Evolutionary conservation across 2,888 invertebrate species (phyloP).

Genomic region (Dasypolia templi): DNA sequence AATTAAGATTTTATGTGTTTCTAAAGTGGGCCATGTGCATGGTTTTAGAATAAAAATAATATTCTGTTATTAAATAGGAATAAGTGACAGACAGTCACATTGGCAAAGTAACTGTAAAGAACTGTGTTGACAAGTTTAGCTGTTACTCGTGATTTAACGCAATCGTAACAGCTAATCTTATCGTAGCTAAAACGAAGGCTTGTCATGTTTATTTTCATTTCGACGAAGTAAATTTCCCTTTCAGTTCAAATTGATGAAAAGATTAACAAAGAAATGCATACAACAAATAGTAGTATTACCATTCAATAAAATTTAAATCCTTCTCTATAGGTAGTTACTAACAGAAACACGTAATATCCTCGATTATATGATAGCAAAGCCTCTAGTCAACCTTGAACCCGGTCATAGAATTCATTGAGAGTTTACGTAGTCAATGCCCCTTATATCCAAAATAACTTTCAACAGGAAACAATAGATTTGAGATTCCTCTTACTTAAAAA

Average conservation of each 20-base stretch:
- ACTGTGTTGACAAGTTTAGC: constrained; percentile 81
- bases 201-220: constrained; percentile 86
- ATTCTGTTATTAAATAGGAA: no score
- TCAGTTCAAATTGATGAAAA: constrained; percentile 32
- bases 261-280: constrained; percentile 54
- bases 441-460: constrained; percentile 60
- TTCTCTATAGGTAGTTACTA: constrained; percentile 37
- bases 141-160: constrained; percentile 71
- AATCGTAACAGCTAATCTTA: constrained; percentile 83
- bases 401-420: constrained; percentile 57
- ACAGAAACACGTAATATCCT: constrained; percentile 54
- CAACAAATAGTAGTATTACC: constrained; percentile 40
- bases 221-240: constrained; percentile 63
- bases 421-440: constrained; percentile 55
- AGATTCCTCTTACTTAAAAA: constrained; percentile 58
- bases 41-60: no score
- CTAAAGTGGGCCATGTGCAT: no score
- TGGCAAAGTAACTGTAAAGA: constrained; percentile 80
- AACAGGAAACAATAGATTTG: constrained; percentile 61
- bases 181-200: constrained; percentile 80
- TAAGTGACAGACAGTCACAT: no score
- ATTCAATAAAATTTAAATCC: constrained; percentile 34
- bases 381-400: constrained; percentile 69
- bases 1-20: no score
- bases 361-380: constrained; percentile 65